Conservation (phyloP, 2,888 invertebrate species). For the Drosophila neonasuta region DNA sequence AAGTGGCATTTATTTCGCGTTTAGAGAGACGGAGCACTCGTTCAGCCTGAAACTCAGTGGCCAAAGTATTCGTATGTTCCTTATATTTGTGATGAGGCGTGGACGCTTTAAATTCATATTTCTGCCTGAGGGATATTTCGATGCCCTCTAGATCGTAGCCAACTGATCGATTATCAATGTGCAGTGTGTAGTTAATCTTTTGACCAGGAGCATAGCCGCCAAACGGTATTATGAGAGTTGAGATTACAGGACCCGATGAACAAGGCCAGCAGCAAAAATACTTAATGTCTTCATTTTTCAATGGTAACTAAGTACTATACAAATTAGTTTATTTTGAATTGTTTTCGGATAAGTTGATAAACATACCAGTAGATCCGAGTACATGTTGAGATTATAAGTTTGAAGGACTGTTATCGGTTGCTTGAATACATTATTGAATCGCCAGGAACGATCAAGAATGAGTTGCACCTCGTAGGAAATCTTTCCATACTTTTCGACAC, state of each 20-base stretch:
- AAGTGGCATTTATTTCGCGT: slow-evolving; percentile 47
- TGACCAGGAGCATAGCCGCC: slow-evolving; percentile 89
- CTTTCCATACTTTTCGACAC: slow-evolving; percentile 87
- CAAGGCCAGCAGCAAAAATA: slow-evolving; percentile 73
- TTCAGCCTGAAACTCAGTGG: slow-evolving; percentile 33
- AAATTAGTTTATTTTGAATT: neutral
- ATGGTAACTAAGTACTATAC: slow-evolving; percentile 35
- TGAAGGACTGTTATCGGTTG: slow-evolving; percentile 87
- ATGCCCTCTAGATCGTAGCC: slow-evolving; percentile 60
- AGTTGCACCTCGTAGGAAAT: slow-evolving; percentile 90
- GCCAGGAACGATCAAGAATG: slow-evolving; percentile 90
- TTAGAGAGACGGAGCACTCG: slow-evolving; percentile 57
- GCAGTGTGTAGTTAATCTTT: slow-evolving; percentile 85
- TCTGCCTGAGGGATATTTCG: slow-evolving; percentile 50
- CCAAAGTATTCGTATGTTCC: slow-evolving; percentile 35
- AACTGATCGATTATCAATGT: slow-evolving; percentile 88
- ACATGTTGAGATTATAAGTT: slow-evolving; percentile 89
- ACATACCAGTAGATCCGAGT: slow-evolving; percentile 85
- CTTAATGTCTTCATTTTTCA: slow-evolving; percentile 54
- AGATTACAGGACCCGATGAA: slow-evolving; percentile 56
- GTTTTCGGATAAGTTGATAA: neutral
- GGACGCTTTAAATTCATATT: slow-evolving; percentile 52
- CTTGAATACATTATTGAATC: slow-evolving; percentile 83
- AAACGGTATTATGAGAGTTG: slow-evolving; percentile 83
- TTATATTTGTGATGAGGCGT: slow-evolving; percentile 44